Evolutionary conservation across 2,797 vertebrate species (phyloP).

Genomic region (Periophthalmus magnuspinnatus): DNA sequence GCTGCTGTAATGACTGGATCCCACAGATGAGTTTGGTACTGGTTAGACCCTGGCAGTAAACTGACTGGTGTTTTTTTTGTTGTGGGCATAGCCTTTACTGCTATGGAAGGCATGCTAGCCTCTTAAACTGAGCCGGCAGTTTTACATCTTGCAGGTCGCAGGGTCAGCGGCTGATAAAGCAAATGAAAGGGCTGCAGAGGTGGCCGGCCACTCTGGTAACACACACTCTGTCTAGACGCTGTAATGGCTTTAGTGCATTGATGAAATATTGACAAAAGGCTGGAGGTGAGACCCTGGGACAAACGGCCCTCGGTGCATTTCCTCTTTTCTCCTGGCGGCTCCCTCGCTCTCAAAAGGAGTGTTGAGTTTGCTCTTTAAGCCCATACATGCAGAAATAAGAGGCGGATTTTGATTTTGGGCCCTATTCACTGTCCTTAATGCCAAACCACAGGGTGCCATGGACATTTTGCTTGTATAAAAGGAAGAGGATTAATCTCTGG

Average conservation of each 20-base stretch:
- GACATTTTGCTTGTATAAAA: constrained; percentile 40
- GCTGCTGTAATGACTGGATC: constrained; percentile 29
- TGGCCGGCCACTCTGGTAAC: constrained; percentile 63
- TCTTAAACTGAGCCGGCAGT: constrained; percentile 47
- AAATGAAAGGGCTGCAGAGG: constrained; percentile 71
- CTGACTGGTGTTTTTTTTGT: constrained; percentile 32
- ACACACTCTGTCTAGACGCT: constrained; percentile 76
- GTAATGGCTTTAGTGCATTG: constrained; percentile 75
- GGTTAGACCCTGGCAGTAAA: constrained; percentile 24
- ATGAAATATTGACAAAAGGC: constrained; percentile 76
- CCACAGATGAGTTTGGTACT: constrained; percentile 28
- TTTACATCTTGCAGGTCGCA: constrained; percentile 63
- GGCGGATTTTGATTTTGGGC: constrained; percentile 36
- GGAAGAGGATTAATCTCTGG: constrained; percentile 47
- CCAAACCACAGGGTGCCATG: constrained; percentile 50
- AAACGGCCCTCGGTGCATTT: constrained; percentile 57
- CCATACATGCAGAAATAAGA: constrained; percentile 29
- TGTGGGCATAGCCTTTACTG: constrained; percentile 35
- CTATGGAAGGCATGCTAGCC: constrained; percentile 35
- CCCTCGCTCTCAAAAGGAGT: constrained; percentile 40
- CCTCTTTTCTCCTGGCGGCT: constrained; percentile 44
- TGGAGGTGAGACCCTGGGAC: constrained; percentile 61
- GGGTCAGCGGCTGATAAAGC: constrained; percentile 67
- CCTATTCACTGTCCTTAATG: constrained; percentile 34
- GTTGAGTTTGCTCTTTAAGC: constrained; percentile 47